Percentiles rank a stretch among this genome's conserved stretches.
These are phyloP conservation scores for Arenicola marina DNA, from an alignment of 2,888 invertebrate genomes.

Conservation along the genomic window DNA sequence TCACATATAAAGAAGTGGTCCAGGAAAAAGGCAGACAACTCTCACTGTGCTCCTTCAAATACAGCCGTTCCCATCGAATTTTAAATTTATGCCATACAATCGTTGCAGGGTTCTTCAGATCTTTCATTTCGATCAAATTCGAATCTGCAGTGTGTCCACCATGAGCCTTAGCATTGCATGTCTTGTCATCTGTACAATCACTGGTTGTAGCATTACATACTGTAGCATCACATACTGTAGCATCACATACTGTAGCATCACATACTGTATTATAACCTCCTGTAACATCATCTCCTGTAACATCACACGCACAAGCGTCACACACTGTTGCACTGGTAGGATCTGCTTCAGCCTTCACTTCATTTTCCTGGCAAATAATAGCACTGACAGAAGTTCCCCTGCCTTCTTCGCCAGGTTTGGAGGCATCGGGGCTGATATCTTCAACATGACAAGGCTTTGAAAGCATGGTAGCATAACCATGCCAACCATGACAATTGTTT, in stretches of 20 bases:
- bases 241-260: neutral
- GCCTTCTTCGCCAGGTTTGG: no score
- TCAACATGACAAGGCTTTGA: conserved; percentile 18
- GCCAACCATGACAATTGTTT: conserved; percentile 53
- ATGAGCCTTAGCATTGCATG: no score
- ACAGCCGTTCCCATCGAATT: conserved; percentile 39
- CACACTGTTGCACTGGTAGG: no score
- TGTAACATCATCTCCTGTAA: neutral
- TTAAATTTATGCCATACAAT: conserved; percentile 41
- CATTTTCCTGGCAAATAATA: no score
- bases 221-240: no score
- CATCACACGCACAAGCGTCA: neutral
- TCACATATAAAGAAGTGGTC: conserved; percentile 32
- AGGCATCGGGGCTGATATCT: neutral
- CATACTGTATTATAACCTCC: neutral
- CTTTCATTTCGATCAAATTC: no score
- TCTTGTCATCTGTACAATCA: no score
- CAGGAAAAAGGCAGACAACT: conserved; percentile 39
- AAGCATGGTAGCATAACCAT: conserved; percentile 46
- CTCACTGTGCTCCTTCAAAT: conserved; percentile 41
- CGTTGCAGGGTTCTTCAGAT: no score
- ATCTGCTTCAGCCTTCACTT: no score
- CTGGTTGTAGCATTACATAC: no score
- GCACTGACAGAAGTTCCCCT: no score
- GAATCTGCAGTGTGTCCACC: no score